Evolutionary conservation across 2,113 vertebrate genomes (phyloP), one percentile per base, ranked within the genome.

Genomic region (Delphinus delphis): DNA sequence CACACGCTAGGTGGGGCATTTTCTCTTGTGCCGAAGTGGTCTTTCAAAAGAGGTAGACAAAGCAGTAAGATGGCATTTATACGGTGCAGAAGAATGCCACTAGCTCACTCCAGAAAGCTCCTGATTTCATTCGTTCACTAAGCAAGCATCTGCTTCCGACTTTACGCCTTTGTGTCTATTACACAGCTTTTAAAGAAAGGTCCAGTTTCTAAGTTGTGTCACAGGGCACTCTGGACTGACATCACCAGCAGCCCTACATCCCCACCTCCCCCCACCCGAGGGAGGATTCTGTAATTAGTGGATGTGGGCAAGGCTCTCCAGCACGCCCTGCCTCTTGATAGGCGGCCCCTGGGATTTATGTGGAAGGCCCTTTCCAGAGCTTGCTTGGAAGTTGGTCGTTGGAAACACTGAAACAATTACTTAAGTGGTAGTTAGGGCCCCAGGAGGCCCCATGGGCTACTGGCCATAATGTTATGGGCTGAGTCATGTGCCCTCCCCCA

Each of bases 371-470:
- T 74, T 93, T 95, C 60, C 55, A 80, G 28, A 93, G 85, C 25
- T 28, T 73, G 33, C 38, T 50, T 93, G 67, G 20, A 89, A 93
- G 47, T 33, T 67, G 47, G n/a, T 44, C 96, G 53, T 85, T 50
- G 44, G 28, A 95, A 95, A 88, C 23, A 31, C 62, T 88, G 85
- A 76, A 94, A 90, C 4, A 71, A 92, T 95, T 4, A 58, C 71
- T 85, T 63, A 84, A 70, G 21, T 14, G 76, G 73, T 12, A 94
- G 26, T 79, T 36, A 82, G 41, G 31, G 50, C 67, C 31, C 47
- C 23, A 79, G 95, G 50, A 80, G 31, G 38, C 33, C 60, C 63
- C 41, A 33, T 9, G 50, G 71, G 15, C 74, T 62, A 28, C 58
- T 83, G 62, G 74, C 28, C 31, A 14, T 38, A 38, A 58, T 38